These are phyloP conservation scores for Rachycentron canadum DNA, from an alignment of 2,797 vertebrate species.

Conservation along the genomic window DNA sequence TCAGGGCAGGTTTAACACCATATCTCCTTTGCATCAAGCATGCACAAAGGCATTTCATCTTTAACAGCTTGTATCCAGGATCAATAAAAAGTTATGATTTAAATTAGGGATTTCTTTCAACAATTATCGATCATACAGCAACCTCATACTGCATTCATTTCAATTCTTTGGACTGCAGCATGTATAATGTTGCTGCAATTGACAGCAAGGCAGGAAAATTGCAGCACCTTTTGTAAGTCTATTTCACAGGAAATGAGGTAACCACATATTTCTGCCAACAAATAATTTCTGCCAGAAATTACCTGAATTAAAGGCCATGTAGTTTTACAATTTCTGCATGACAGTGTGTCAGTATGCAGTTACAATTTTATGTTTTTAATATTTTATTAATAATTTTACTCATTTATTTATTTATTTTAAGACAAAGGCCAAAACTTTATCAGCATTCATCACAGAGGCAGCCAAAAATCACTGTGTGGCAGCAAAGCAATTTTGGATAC, in stretches of 20 bases:
- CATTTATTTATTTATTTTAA: constrained; percentile 29
- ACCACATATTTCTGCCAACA: not conserved
- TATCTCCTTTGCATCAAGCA: not conserved
- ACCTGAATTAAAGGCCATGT: not conserved
- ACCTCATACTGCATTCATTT: constrained; percentile 5
- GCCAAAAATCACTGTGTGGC: constrained; percentile 42
- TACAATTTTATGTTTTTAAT: constrained; percentile 10
- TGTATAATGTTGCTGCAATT: not conserved
- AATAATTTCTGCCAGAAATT: not conserved
- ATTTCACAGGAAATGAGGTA: not conserved
- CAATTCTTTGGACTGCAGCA: constrained; percentile 7
- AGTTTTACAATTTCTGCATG: not conserved
- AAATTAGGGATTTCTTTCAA: constrained; percentile 5
- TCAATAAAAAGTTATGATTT: constrained; percentile 1
- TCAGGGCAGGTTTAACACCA: not conserved
- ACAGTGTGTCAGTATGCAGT: constrained; percentile 3
- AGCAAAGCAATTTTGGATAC: constrained; percentile 44
- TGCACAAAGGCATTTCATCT: constrained; percentile 1
- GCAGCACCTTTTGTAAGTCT: not conserved
- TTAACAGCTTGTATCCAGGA: constrained; percentile 24
- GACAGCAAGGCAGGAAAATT: constrained; percentile 1
- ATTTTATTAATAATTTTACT: constrained; percentile 1
- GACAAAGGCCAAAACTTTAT: constrained; percentile 39
- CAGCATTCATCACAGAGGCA: constrained; percentile 41
- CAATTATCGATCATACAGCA: constrained; percentile 1